Base-by-base conservation (phyloP, 2,797 vertebrate genomes). In the Paratrypauchen microcephalus region DNA sequence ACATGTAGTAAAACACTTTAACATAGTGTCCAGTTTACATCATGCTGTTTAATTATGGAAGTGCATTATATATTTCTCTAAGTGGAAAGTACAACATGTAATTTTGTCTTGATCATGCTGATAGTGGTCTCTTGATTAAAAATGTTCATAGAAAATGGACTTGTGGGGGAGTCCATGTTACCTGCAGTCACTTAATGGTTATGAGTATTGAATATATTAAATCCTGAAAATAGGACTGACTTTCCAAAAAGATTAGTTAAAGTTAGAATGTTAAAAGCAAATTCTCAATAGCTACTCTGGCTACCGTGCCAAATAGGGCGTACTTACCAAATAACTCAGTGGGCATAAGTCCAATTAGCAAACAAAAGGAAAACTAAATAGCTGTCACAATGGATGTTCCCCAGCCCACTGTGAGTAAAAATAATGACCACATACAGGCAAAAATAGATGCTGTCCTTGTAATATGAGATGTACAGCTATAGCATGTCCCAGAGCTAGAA, bases 271-370 rank as follows among this genome's bases (percentile, higher is more conserved):
- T 13, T 16, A 45, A 45, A 45, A 45, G 39, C 52, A 36, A 55
- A 65, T 18, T 50, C 47, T 77, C n/a, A 73, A 28, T 71, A 21
- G 47, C 52, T 70, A 30, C 32, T 62, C 74, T 74, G 71, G 77
- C 76, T 74, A 41, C 54, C 64, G 56, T 71, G 73, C 73, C 74
- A 72, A 85, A 55, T 72, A 67, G 75, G 59, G 52, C 65, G 70
- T 41, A 39, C 70, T 68, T 71, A 69, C 50, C 57, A 54, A 77
- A 82, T 77, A 76, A 79, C 61, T 72, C 59, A 58, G 23, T 70
- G 47, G 23, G 32, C 59, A 79, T 61, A 39, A 65, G 45, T 11
- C 32, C 36, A 19, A 50, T 56, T 64, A 70, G 57, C 36, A 55
- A 60, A 65, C 50, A 50, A 70, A 65, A 56, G 24, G 1, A 18